Evolutionary conservation across 92 coral and sea anemone genomes (phyloP), one percentile per base, ranked within the genome.

Genomic region (Siderastrea radians): DNA sequence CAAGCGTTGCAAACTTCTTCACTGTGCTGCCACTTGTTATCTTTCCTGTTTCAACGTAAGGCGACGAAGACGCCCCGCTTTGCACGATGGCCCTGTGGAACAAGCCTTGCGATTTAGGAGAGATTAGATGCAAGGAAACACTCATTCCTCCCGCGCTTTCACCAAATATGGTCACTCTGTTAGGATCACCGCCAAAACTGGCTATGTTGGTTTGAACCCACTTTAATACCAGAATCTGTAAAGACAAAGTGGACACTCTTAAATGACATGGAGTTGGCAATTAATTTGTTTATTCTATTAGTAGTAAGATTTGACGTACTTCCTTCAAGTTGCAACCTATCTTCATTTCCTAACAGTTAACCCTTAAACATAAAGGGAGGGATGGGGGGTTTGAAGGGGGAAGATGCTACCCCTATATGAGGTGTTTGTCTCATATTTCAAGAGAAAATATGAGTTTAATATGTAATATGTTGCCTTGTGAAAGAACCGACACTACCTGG

Each of bases 101-200:
- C 62, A 75, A 47, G 48, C 55, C 80, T 38, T 26, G 13, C 3
- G 72, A 67, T 7, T 67, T 67, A 67, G 89, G 81, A 7, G 85
- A 55, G 59, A 90, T 72, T 7, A 90, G 77, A 78, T 76, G 90
- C 19, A 84, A 58, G 9, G 90, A 82, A 50, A 90, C 90, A 73
- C 90, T 90, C 51, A 75, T 63, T 70, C 85, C 89, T 7, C 93
- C 93, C 2, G 93, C 53, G 19, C 86, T 85, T 61, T 90, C 85
- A 16, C 93, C 93, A 84, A 90, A 85, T 46, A 84, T 77, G 8
- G 90, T 90, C 69, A 90, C 75, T 10, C 74, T 68, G 7, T 69
- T 68, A 3, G 90, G 90, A 63, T 90, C 80, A 38, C 93, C 93
- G 9, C 93, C 93, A 72, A 90, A 90, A 12, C 49, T 79, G 15